Conservation (phyloP, 1,140 invertebrate genomes). For the Trachelipus rathkii region DNA sequence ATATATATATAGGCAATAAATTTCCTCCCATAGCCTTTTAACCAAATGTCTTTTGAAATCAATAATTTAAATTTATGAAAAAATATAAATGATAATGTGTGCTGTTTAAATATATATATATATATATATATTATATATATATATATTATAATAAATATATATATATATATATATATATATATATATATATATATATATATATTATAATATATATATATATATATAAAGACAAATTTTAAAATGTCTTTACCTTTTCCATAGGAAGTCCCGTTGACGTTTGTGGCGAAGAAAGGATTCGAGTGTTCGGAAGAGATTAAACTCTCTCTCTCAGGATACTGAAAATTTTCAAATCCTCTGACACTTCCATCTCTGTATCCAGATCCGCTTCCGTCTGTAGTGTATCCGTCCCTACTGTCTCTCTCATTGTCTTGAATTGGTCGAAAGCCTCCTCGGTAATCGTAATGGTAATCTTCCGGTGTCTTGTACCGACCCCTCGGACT, state of each 20-base stretch:
- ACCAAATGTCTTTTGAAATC: no score
- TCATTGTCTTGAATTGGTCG: constrained; percentile 23
- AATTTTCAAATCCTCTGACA: constrained; percentile 38
- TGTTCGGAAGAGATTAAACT: constrained; percentile 28
- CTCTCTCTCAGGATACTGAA: constrained; percentile 40
- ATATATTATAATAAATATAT: no score
- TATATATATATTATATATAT: no score
- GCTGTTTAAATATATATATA: no score
- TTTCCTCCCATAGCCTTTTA: no score
- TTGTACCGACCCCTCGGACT: constrained; percentile 32
- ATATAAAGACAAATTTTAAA: no score
- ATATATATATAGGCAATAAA: no score
- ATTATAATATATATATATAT: no score
- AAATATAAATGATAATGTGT: no score
- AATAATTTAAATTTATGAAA: no score
- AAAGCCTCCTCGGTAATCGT: constrained; percentile 43
- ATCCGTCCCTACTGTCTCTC: constrained; percentile 33
- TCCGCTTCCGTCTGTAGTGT: constrained; percentile 43
- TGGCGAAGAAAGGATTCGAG: neutral
- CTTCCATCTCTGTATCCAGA: constrained; percentile 35
- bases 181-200: no score
- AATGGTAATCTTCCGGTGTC: constrained; percentile 41
- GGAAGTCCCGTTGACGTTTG: neutral
- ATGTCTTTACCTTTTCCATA: neutral
- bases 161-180: no score